Evolutionary conservation across 2,888 invertebrate genomes (phyloP).

Genomic region (Lasioglossum leucozonium): DNA sequence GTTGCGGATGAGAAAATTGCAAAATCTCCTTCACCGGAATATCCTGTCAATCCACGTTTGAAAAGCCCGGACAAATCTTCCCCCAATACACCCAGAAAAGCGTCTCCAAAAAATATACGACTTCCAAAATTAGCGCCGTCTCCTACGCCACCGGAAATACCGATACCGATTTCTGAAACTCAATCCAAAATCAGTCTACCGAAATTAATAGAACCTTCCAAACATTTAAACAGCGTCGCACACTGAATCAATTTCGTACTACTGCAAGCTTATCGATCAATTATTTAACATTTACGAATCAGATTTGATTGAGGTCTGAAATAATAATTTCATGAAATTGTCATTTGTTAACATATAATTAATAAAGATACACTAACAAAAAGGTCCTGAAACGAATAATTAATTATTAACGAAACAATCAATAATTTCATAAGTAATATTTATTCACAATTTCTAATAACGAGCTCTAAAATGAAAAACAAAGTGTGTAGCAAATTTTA

Average conservation of each 20-base stretch:
- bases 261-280: background rate
- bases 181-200: constrained; percentile 71
- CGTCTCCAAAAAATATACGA: constrained; percentile 71
- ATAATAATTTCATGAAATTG: background rate
- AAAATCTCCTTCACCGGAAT: constrained; percentile 47
- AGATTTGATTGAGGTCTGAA: background rate
- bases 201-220: constrained; percentile 72
- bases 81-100: constrained; percentile 48
- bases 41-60: constrained; percentile 58
- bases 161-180: constrained; percentile 27
- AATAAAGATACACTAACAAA: background rate
- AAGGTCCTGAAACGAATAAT: background rate
- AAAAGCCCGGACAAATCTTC: constrained; percentile 65
- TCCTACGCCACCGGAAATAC: constrained; percentile 49
- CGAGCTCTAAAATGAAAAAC: background rate
- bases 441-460: background rate
- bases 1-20: constrained; percentile 29
- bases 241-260: constrained; percentile 48
- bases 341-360: background rate
- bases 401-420: background rate
- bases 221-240: constrained; percentile 58
- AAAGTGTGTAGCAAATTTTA: too few relatives aligned
- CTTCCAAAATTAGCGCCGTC: constrained; percentile 73
- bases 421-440: constrained; percentile 1
- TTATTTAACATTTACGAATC: background rate